A percentile compares a stretch with the other conserved stretches of the same genome.
phyloP scores from a whole-genome alignment of 2,797 vertebrate genomes.

The Buphagus erythrorhynchus region DNA sequence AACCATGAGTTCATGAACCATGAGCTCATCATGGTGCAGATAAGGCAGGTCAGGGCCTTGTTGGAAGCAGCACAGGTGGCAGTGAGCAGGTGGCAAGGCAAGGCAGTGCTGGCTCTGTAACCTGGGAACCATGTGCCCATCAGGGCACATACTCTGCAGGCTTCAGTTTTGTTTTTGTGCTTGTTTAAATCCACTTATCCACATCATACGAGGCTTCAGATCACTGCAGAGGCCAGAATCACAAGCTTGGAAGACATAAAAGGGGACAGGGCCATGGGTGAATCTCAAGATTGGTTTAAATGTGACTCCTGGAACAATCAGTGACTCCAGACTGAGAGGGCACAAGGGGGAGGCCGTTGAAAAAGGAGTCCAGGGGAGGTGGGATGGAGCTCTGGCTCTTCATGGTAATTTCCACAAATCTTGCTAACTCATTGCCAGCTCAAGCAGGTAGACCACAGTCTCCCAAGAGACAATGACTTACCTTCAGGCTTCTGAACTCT shows the following conservation, averaged over 20 bases:
- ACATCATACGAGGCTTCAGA: fast-evolving
- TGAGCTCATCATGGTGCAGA: fast-evolving
- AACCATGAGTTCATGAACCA: no score
- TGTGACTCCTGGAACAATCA: neutral
- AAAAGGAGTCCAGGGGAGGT: neutral
- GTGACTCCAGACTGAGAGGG: neutral
- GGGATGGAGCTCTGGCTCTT: neutral
- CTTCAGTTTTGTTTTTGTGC: neutral
- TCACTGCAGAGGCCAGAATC: neutral
- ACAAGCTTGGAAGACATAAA: neutral
- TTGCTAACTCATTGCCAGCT: neutral
- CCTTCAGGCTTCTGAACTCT: neutral
- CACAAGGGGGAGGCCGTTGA: fast-evolving
- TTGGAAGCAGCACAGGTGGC: neutral
- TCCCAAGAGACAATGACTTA: neutral
- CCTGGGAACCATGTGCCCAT: fast-evolving
- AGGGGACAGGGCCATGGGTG: neutral
- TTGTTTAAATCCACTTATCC: neutral
- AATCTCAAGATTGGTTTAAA: neutral
- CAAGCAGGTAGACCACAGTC: neutral
- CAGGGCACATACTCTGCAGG: neutral
- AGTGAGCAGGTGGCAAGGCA: neutral
- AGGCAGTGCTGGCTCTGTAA: neutral
- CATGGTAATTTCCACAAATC: neutral
- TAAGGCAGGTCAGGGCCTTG: neutral